Percentiles rank a stretch among this genome's conserved stretches.
Conservation (phyloP, 1,140 invertebrate species). For the Drosophila burlai region DNA sequence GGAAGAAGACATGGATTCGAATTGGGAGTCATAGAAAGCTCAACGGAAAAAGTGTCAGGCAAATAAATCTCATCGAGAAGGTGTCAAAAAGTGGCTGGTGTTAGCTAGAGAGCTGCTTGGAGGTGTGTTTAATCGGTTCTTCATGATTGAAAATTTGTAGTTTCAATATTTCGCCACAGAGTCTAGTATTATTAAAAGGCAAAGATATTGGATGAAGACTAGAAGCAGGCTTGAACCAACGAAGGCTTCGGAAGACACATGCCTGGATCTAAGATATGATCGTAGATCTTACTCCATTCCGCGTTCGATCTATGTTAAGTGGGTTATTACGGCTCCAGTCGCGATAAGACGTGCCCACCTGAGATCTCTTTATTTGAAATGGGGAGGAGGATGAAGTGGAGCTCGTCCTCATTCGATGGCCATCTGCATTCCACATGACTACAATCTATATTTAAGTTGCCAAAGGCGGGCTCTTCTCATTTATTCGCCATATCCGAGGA, state of each 20-base stretch:
- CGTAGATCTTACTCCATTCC: background rate
- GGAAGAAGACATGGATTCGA: background rate
- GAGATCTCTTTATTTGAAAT: background rate
- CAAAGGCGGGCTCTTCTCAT: slow-evolving; percentile 20
- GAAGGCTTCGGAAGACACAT: background rate
- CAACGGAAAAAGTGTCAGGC: slow-evolving; percentile 11
- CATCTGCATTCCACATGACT: slow-evolving; percentile 26
- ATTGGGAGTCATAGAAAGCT: slow-evolving; percentile 30
- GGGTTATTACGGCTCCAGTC: background rate
- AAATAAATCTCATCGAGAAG: slow-evolving; percentile 42
- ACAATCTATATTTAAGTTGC: slow-evolving; percentile 39
- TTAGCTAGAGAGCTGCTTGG: background rate
- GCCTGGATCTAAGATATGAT: background rate
- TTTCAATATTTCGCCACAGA: background rate
- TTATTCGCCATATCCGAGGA: slow-evolving; percentile 40
- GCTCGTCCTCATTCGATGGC: slow-evolving; percentile 34
- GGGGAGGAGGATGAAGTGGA: slow-evolving; percentile 8
- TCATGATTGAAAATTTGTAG: background rate
- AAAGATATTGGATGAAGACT: background rate
- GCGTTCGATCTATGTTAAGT: background rate
- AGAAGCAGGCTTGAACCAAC: background rate
- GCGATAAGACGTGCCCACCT: slow-evolving; percentile 11
- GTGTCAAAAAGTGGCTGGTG: slow-evolving; percentile 29
- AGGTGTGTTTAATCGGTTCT: slow-evolving; percentile 9
- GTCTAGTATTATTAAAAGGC: background rate